Percentiles rank a stretch among this genome's conserved stretches.
These are phyloP conservation scores for Nibea albiflora DNA, from an alignment of 2,113 vertebrate species.

Conservation along the genomic window DNA sequence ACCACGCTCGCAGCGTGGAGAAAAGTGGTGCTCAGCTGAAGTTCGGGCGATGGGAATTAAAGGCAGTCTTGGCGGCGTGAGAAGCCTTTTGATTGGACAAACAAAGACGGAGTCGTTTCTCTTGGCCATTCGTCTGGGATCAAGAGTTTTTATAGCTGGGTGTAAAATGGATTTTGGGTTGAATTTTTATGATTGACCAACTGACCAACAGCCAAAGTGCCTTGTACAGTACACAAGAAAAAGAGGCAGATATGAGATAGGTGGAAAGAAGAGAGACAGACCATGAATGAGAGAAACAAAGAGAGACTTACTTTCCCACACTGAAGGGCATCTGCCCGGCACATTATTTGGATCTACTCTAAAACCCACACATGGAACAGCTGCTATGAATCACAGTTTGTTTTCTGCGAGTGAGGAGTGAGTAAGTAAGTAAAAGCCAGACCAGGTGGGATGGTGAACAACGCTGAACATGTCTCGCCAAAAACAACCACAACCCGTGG, in stretches of 20 bases:
- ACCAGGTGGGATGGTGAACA: slow-evolving; percentile 33
- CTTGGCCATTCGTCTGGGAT: slow-evolving; percentile 4
- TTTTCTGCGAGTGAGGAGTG: slow-evolving; percentile 7
- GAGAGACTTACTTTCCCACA: slow-evolving; percentile 28
- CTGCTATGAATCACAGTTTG: slow-evolving; percentile 40
- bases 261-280: not conserved
- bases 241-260: not conserved
- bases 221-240: not conserved
- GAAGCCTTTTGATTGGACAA: slow-evolving; percentile 39
- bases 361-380: slow-evolving; percentile 24
- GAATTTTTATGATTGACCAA: not conserved
- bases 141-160: not conserved
- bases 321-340: slow-evolving; percentile 13
- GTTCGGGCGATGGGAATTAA: slow-evolving; percentile 45
- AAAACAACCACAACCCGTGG: slow-evolving; percentile 9
- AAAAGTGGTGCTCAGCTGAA: slow-evolving; percentile 24
- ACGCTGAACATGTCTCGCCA: slow-evolving; percentile 18
- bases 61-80: slow-evolving; percentile 8
- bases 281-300: not conserved
- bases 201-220: not conserved
- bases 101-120: not conserved
- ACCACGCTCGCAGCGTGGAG: not conserved
- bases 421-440: slow-evolving; percentile 35
- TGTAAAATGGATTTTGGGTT: not conserved
- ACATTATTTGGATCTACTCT: slow-evolving; percentile 13